Evolutionary conservation across 2,797 vertebrate genomes (phyloP), one percentile per base, ranked within the genome.

Genomic region (Rhynchonycteris naso): DNA sequence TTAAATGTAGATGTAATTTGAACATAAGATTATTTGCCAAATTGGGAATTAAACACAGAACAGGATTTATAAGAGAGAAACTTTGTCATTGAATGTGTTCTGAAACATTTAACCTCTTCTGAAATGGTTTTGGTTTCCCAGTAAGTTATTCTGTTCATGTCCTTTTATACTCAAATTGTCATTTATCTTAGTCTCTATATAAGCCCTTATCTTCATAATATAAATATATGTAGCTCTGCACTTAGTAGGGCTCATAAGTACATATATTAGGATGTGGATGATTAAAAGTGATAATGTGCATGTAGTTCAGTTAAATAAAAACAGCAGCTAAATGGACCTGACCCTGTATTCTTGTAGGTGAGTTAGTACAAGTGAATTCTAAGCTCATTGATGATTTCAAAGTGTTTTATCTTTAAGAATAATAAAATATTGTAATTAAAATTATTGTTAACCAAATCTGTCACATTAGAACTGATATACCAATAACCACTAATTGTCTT

Each of bases 141-240:
- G 38, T 79, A 65, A 93, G 38, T 79, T 63, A 43, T 38, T 47
- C 35, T 75, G 61, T 80, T 19, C 5, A 8, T 88, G n/a, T 33
- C 24, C 94, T 69, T 94, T 88, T 63, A 35, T 52, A 63, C 11
- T 52, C 47, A 92, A 72, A 84, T 88, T 71, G 33, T 24, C 82
- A 52, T 72, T 93, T 35, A 79, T 84, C 33, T 91, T 86, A 58
- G 52, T 88, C 15, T 71, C 38, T 65, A 93, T 61, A 68, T 85
- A 88, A 87, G 54, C 7, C 8, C 14, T 4, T 56, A 24, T 86
- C 15, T 78, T 28, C 35, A n/a, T 63, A 72, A 58, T 63, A 54
- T 79, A 65, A 81, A 94, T 92, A 94, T 68, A 35, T 69, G 26
- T 18, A 81, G 9, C 33, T 59, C 68, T 93, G 19, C 5, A 43